phyloP scores from a whole-genome alignment of 2,113 vertebrate genomes.

The Synodontis membranacea region DNA sequence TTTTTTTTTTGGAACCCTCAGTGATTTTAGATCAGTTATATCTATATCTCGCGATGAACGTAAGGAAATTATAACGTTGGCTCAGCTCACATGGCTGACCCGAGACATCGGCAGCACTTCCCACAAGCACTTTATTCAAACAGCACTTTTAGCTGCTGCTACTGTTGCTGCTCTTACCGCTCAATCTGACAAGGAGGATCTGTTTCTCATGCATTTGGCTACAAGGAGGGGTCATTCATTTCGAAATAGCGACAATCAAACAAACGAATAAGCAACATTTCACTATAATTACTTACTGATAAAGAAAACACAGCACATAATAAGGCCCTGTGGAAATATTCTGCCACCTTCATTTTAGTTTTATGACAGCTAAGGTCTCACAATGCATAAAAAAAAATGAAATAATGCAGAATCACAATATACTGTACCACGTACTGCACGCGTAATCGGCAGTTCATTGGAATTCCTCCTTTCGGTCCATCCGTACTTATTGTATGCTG shows the following conservation, averaged over 20 bases:
- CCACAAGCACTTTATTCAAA: constrained; percentile 70
- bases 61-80: constrained; percentile 1
- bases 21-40: constrained; percentile 12
- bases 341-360: background rate
- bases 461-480: constrained; percentile 16
- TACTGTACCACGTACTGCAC: background rate
- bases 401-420: background rate
- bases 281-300: background rate
- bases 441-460: constrained; percentile 7
- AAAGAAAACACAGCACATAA: constrained; percentile 25
- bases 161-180: constrained; percentile 56
- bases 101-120: constrained; percentile 53
- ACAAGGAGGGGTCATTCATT: constrained; percentile 34
- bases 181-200: constrained; percentile 43
- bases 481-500: constrained; percentile 20
- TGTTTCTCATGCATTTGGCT: constrained; percentile 42
- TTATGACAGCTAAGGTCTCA: background rate
- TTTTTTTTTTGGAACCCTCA: background rate
- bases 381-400: background rate
- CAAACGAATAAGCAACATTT: constrained; percentile 3
- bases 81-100: constrained; percentile 21
- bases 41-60: background rate
- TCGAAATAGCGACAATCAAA: constrained; percentile 65
- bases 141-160: constrained; percentile 68
- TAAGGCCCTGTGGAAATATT: background rate